Evolutionary conservation across 1,140 invertebrate species (phyloP).

Genomic region (Bilobella aurantiaca): DNA sequence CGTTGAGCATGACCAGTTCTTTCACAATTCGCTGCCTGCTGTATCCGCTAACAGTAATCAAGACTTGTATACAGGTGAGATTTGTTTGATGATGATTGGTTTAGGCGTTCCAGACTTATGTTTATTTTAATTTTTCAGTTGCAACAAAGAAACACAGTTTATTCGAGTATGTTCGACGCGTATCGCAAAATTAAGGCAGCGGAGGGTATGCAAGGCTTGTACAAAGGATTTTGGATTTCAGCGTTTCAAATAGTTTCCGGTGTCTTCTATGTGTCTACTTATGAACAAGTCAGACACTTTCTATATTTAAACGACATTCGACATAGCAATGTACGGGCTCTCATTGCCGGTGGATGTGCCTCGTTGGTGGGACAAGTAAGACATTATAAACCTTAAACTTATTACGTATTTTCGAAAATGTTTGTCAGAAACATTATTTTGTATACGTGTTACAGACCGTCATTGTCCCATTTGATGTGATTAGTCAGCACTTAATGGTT

Average conservation of each 20-base stretch:
- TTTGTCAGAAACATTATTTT: no score
- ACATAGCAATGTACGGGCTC: slow-evolving; percentile 37
- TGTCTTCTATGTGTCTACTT: slow-evolving; percentile 89
- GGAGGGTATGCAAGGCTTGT: slow-evolving; percentile 81
- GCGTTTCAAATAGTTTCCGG: slow-evolving; percentile 75
- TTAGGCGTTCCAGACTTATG: no score
- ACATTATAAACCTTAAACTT: no score
- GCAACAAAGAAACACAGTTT: slow-evolving; percentile 20
- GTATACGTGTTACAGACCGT: slow-evolving; percentile 50
- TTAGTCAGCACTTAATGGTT: slow-evolving; percentile 95
- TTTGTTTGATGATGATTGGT: no score
- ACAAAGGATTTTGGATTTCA: slow-evolving; percentile 91
- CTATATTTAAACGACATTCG: slow-evolving; percentile 51
- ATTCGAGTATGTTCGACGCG: slow-evolving; percentile 73
- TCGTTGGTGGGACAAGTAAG: slow-evolving; percentile 71
- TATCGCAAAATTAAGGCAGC: slow-evolving; percentile 72
- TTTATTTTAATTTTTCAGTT: slow-evolving; percentile 21
- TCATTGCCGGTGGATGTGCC: slow-evolving; percentile 56
- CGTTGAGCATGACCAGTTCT: slow-evolving; percentile 75
- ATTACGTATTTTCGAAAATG: no score
- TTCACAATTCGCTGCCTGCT: slow-evolving; percentile 78
- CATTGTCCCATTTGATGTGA: slow-evolving; percentile 89
- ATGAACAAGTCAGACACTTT: slow-evolving; percentile 79
- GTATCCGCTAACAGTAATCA: slow-evolving; percentile 93
- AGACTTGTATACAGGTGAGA: slow-evolving; percentile 85